phyloP scores from a whole-genome alignment of 2,113 vertebrate genomes.

The Dendropsophus ebraccatus region DNA sequence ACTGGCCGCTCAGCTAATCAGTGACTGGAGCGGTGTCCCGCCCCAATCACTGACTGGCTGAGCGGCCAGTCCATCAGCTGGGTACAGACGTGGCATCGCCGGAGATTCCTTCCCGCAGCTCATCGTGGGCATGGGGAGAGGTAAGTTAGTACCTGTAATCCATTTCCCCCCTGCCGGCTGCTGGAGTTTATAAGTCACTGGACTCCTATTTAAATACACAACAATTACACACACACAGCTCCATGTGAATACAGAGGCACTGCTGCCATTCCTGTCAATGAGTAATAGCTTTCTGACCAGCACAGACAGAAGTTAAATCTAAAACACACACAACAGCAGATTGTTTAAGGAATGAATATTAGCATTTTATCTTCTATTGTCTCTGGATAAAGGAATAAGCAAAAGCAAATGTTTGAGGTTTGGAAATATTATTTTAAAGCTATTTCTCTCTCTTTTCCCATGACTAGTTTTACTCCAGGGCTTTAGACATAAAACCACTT shows the following conservation, averaged over 20 bases:
- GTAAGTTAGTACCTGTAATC: too few relatives aligned
- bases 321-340: slow-evolving; percentile 32
- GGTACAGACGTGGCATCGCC: too few relatives aligned
- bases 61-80: too few relatives aligned
- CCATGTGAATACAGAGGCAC: not conserved
- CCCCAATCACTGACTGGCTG: too few relatives aligned
- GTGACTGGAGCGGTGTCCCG: too few relatives aligned
- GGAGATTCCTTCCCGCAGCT: too few relatives aligned
- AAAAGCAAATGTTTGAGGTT: slow-evolving; percentile 41
- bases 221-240: not conserved
- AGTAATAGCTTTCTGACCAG: not conserved
- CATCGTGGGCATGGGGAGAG: too few relatives aligned
- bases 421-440: slow-evolving; percentile 40
- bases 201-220: too few relatives aligned
- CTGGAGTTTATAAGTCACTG: too few relatives aligned
- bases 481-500: not conserved
- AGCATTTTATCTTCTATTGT: slow-evolving; percentile 37
- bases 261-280: not conserved
- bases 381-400: slow-evolving; percentile 11
- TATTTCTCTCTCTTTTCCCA: slow-evolving; percentile 40
- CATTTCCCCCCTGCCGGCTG: too few relatives aligned
- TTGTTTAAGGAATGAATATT: slow-evolving; percentile 19
- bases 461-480: slow-evolving; percentile 17
- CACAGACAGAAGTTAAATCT: not conserved
- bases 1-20: too few relatives aligned